Evolutionary conservation across 1,140 invertebrate species (phyloP), one percentile per base, ranked within the genome.

Genomic region (Lutraria rhynchaena): DNA sequence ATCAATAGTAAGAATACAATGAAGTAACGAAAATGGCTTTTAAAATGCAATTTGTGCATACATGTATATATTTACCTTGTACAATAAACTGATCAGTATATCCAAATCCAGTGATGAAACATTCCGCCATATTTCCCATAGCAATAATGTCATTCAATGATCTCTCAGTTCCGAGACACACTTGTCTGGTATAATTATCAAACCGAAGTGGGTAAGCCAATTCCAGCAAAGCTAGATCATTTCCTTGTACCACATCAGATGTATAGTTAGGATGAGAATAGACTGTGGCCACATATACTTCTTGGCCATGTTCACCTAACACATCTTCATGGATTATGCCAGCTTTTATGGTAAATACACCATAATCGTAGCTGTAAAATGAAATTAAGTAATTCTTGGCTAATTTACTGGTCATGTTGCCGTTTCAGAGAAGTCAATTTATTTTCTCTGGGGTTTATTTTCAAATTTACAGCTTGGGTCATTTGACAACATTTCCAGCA

Each of bases 21-120:
- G n/a, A n/a, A n/a, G n/a, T n/a, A n/a, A n/a, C n/a, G n/a, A n/a
- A n/a, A n/a, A n/a, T n/a, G n/a, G n/a, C n/a, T n/a, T n/a, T n/a
- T n/a, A n/a, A n/a, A n/a, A n/a, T n/a, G n/a, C n/a, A n/a, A n/a
- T n/a, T 53, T 53, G 4, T 53, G 19, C 24, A 3, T 19, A 3
- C 4, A 53, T n/a, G 3, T 22, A 60, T 35, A 33, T 3, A 9
- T 3, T 61, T 44, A 65, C 61, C 61, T 1, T 22, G n/a, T 35
- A 41, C 61, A 13, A 44, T 3, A 44, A 44, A 65, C 11, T 44
- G 35, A 24, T 65, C 61, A 33, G 41, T 44, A 4, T 35, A n/a
- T 44, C 71, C 71, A 44, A 74, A 74, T 9, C 71, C 71, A 41
- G 71, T 74, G n/a, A 74, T 60, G 35, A 60, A 74, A 60, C 71